These are phyloP conservation scores for Symphodus melops DNA, from an alignment of 2,113 vertebrate genomes.

Conservation along the genomic window DNA sequence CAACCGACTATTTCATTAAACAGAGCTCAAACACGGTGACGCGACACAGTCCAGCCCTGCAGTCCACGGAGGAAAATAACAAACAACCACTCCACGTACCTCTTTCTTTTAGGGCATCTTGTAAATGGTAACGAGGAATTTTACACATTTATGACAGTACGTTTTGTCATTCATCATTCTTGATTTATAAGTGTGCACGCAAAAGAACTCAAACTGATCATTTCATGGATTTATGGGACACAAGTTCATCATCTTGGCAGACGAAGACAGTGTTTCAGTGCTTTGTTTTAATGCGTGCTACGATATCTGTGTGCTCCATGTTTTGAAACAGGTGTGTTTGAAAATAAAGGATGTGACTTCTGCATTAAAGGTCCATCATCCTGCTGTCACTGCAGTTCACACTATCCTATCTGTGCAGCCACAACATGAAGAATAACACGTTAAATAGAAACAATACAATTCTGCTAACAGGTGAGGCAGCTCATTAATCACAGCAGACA, in stretches of 20 bases:
- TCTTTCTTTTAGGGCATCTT: too few species aligned
- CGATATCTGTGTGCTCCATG: accelerated
- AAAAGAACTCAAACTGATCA: not conserved
- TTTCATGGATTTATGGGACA: not conserved
- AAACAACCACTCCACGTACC: too few species aligned
- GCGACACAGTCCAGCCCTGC: not conserved
- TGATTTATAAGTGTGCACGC: not conserved
- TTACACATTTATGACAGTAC: too few species aligned
- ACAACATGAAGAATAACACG: too few species aligned
- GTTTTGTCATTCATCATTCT: too few species aligned
- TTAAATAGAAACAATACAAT: too few species aligned
- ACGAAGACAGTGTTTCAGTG: not conserved
- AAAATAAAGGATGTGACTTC: too few species aligned
- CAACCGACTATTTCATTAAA: conserved; percentile 44
- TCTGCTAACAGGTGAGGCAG: not conserved
- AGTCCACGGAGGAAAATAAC: not conserved
- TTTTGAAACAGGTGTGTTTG: too few species aligned
- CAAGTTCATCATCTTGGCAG: not conserved
- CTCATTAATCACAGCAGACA: not conserved
- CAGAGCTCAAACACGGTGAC: not conserved
- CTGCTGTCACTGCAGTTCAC: too few species aligned
- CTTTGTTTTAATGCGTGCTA: not conserved
- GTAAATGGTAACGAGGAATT: too few species aligned
- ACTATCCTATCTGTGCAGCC: too few species aligned
- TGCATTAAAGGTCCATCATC: too few species aligned